Conservation (phyloP, 2,797 vertebrate species). For the Zalophus californianus region DNA sequence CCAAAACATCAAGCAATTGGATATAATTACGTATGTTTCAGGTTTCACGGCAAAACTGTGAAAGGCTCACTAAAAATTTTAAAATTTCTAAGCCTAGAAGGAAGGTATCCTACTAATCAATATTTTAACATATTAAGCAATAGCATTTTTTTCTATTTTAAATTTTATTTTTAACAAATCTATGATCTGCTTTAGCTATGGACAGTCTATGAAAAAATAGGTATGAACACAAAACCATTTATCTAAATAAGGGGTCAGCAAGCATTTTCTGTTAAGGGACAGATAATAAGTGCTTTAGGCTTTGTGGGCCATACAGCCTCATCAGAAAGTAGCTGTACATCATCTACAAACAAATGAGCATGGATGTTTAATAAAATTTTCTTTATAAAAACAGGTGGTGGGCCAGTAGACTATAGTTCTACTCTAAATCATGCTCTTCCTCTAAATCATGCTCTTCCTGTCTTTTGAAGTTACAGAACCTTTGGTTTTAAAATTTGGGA, state of each 20-base stretch:
- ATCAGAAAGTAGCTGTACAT: background rate
- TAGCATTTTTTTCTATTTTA: constrained; percentile 5
- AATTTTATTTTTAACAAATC: constrained; percentile 60
- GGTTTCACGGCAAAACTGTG: constrained; percentile 2
- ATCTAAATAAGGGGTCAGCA: background rate
- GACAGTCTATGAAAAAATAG: constrained; percentile 39
- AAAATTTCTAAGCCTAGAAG: constrained; percentile 43
- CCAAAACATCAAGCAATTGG: background rate
- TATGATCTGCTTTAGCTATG: constrained; percentile 38
- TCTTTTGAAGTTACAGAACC: background rate
- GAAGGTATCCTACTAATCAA: constrained; percentile 31
- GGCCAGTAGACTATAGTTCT: background rate
- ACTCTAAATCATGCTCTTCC: background rate
- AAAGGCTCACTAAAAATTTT: constrained; percentile 53
- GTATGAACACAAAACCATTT: constrained; percentile 21
- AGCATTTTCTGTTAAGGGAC: background rate
- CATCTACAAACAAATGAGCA: background rate
- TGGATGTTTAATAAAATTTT: background rate
- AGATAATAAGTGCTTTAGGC: background rate
- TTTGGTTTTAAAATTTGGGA: constrained; percentile 28
- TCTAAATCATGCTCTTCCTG: constrained; percentile 37
- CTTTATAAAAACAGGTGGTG: background rate
- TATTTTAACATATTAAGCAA: constrained; percentile 49
- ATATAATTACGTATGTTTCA: background rate
- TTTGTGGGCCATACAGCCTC: background rate